Evolutionary conservation across 2,797 vertebrate species (phyloP), one percentile per base, ranked within the genome.

Genomic region (Aythya fuligula): DNA sequence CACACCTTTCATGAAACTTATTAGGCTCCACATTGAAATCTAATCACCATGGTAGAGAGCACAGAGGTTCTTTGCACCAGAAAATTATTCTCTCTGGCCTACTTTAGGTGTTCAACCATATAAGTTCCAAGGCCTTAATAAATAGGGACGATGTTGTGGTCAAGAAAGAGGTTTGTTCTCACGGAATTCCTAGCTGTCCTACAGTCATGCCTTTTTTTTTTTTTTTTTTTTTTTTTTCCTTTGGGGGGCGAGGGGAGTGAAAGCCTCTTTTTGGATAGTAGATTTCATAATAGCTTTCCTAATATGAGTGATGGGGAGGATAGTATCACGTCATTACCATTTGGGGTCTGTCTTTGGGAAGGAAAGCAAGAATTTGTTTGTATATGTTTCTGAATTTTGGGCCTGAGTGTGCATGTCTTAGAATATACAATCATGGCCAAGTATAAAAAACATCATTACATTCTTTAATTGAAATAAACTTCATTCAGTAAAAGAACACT

Each of bases 51-150:
- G 12, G 38, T n/a, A 66, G n/a, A 57, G 14, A 82, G 60, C n/a
- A 62, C 27, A 38, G 43, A 67, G 7, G 5, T 51, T 83, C 49
- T 86, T 80, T 54, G 49, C 54, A 85, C 69, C 36, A 58, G 24
- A 67, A 80, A 78, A 94, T 94, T 85, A 49, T 61, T 83, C 91
- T 91, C 79, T 85, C 49, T 72, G 65, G 85, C 64, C 57, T 89
- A 4, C 45, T 94, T 94, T 87, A 32, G 27, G 43, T 75, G 14
- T 41, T 87, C 69, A 94, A 69, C 45, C 49, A 43, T 86, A 0
- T 38, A 71, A 41, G 6, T 66, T 93, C 45, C 34, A 56, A 34
- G 17, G 32, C 58, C 25, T 84, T 69, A 49, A 74, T 74, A 90
- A 92, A 67, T 61, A 91, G 82, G 18, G 7, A 49, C 64, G 53